Percentiles rank a stretch among this genome's conserved stretches.
Evolutionary conservation across 2,888 invertebrate genomes (phyloP).

Genomic region (Apamea anceps): DNA sequence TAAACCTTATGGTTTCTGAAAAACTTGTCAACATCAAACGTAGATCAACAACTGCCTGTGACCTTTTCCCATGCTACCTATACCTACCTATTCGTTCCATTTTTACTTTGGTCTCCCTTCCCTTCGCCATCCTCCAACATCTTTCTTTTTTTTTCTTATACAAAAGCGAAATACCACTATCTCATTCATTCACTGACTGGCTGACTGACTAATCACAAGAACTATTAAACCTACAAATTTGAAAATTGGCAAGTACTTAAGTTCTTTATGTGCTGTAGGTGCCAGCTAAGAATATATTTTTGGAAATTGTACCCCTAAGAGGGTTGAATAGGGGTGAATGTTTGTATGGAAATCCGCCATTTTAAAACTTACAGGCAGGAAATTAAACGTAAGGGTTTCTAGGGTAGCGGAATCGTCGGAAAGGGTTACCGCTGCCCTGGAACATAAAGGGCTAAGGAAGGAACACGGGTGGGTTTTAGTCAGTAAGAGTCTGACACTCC

Average conservation of each 20-base stretch:
- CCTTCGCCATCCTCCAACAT: not conserved
- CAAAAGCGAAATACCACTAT: not conserved
- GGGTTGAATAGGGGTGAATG: not conserved
- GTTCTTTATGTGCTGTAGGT: too few species aligned
- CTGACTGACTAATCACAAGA: not conserved
- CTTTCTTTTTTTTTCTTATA: not conserved
- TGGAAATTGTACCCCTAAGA: not conserved
- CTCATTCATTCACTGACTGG: not conserved
- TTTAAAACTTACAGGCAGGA: not conserved
- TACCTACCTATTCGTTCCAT: not conserved
- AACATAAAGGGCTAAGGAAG: too few species aligned
- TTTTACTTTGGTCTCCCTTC: not conserved
- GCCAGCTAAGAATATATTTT: too few species aligned
- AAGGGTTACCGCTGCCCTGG: too few species aligned
- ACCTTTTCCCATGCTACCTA: not conserved
- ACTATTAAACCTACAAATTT: not conserved
- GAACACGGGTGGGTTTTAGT: too few species aligned
- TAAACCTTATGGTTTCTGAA: not conserved
- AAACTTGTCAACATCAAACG: not conserved
- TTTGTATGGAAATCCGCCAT: not conserved
- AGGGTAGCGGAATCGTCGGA: not conserved
- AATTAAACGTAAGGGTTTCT: not conserved
- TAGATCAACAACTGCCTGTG: not conserved
- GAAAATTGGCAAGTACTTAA: not conserved
- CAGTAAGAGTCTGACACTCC: too few species aligned